Evolutionary conservation across 2,888 invertebrate species (phyloP).

Genomic region (Dasysyrphus tricinctus): DNA sequence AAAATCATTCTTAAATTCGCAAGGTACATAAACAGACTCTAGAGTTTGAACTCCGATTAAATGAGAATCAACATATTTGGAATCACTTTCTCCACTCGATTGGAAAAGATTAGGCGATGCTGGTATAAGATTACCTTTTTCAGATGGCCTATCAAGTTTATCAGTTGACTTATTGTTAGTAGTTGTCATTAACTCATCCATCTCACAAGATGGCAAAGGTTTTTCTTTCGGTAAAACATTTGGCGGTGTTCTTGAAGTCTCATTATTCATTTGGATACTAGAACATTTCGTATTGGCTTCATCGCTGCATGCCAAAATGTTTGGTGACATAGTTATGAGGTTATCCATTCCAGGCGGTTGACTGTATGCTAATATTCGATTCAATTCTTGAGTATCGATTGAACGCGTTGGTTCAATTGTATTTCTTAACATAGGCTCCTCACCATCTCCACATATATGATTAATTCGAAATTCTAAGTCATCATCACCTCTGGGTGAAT

Average conservation of each 20-base stretch:
- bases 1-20: slow-evolving; percentile 15
- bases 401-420: not conserved
- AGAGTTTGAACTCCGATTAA: not conserved
- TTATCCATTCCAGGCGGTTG: not conserved
- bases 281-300: not conserved
- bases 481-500: not conserved
- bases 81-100: slow-evolving; percentile 52
- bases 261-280: not conserved
- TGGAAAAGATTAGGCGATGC: slow-evolving; percentile 33
- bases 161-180: not conserved
- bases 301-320: not conserved
- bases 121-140: not conserved
- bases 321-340: slow-evolving; percentile 38
- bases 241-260: not conserved
- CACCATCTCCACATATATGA: not conserved
- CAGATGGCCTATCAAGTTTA: not conserved
- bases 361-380: not conserved
- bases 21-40: slow-evolving; percentile 49
- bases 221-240: not conserved
- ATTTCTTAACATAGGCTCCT: not conserved
- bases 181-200: not conserved
- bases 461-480: not conserved
- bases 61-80: not conserved
- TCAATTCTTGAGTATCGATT: slow-evolving; percentile 4
- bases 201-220: not conserved